Percentiles rank a stretch among this genome's conserved stretches.
Conservation (phyloP, 2,888 invertebrate genomes). For the Lutraria lutraria region DNA sequence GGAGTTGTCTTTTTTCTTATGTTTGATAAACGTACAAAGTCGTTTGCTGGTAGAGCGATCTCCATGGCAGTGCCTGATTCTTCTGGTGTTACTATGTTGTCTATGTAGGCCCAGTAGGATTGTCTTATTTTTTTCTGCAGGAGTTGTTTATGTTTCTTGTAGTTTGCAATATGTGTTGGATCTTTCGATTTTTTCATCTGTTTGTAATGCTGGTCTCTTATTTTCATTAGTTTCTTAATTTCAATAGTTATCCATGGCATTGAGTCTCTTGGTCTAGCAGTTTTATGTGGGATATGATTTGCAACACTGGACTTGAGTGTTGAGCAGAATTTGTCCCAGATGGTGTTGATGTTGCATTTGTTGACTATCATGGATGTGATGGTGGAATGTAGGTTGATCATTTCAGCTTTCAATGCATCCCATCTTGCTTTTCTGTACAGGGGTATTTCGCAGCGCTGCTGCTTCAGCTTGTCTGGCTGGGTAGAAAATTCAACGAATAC, state of each 20-base stretch:
- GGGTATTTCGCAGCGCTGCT: conserved; percentile 45
- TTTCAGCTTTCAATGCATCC: conserved; percentile 46
- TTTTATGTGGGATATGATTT: conserved; percentile 44
- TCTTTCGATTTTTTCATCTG: conserved; percentile 42
- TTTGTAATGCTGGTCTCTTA: conserved; percentile 35
- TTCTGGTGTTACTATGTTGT: conserved; percentile 31
- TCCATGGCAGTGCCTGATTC: neutral
- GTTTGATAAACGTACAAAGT: conserved; percentile 35
- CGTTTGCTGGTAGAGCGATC: neutral
- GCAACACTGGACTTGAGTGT: conserved; percentile 17
- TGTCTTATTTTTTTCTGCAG: conserved; percentile 27
- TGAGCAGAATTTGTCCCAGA: conserved; percentile 38
- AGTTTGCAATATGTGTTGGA: conserved; percentile 21
- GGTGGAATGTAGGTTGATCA: conserved; percentile 9
- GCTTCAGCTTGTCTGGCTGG: conserved; percentile 15
- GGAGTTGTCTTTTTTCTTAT: conserved; percentile 28
- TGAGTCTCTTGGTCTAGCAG: conserved; percentile 41
- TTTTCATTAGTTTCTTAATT: conserved; percentile 46
- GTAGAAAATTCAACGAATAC: conserved; percentile 40
- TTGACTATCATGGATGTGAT: neutral
- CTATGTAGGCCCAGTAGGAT: conserved; percentile 52
- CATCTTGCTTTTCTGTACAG: conserved; percentile 64
- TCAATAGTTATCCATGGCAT: conserved; percentile 54
- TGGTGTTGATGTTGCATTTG: neutral
- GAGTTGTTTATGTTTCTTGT: conserved; percentile 18